Evolutionary conservation across 2,797 vertebrate species (phyloP), one percentile per base, ranked within the genome.

Genomic region (Myotis daubentonii): DNA sequence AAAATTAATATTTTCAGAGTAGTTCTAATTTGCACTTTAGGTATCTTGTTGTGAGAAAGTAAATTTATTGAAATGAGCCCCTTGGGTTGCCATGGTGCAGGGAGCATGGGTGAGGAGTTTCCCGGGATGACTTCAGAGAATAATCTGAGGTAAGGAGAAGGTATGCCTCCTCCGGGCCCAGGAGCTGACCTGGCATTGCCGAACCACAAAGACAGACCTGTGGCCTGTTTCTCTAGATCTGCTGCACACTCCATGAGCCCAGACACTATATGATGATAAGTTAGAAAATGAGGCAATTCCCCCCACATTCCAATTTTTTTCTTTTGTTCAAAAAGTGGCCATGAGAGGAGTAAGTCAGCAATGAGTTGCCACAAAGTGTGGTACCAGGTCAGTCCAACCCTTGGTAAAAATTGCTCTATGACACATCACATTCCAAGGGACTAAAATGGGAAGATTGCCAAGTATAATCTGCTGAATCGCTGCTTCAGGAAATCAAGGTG

Each of bases 381-480:
- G 9, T 13, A 30, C 23, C 70, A 75, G 89, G 13, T 94, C 57
- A 87, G 49, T 82, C 47, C 9, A 74, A 2, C 0, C 60, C 57
- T 94, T 92, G 51, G 81, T 57, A 95, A 81, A 94, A 97, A 96
- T 92, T 36, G 17, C 74, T 78, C 6, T 74, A 51, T 66, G 60
- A 80, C 53, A 83, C 55, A 72, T 95, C 71, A 76, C 16, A 23
- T 22, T 36, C 51, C 11, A n/a, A 83, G 70, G 17, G 78, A 85
- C 38, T 47, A 9, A 93, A 83, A 44, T 16, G 51, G 72, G n/a
- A 49, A 51, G 55, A 91, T n/a, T 38, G 22, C 4, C 19, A 0
- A 38, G 8, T 74, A 60, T 33, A 71, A 96, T 85, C 74, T 93
- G 44, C 65, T 79, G 60, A 95, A 66, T 97, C 19, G 23, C 23